These are phyloP conservation scores for Bombus ignitus DNA, from an alignment of 1,140 invertebrate species.

Conservation along the genomic window DNA sequence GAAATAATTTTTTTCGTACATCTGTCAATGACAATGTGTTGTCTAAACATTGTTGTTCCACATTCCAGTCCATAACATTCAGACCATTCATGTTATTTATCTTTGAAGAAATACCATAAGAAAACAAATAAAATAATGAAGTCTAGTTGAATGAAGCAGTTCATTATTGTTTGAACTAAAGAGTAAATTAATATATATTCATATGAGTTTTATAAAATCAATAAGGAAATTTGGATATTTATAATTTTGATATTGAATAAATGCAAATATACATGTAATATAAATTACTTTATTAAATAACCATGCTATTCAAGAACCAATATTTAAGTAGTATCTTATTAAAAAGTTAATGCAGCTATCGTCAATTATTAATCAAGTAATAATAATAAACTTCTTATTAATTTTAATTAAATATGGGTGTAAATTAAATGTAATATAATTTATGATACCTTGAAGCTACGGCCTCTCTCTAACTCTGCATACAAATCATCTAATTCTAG, in stretches of 20 bases:
- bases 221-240: not conserved
- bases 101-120: conserved; percentile 11
- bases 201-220: not conserved
- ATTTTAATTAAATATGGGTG: conserved; percentile 31
- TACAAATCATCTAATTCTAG: conserved; percentile 65
- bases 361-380: conserved; percentile 59
- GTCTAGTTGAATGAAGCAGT: not conserved
- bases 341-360: conserved; percentile 37
- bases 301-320: conserved; percentile 24
- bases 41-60: conserved; percentile 4
- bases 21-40: conserved; percentile 36
- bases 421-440: conserved; percentile 53
- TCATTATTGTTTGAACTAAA: not conserved
- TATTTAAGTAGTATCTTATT: conserved; percentile 21
- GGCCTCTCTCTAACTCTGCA: conserved; percentile 72
- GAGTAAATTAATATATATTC: not conserved
- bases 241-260: conserved; percentile 13
- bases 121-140: not conserved
- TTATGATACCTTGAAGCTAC: conserved; percentile 65
- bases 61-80: conserved; percentile 8
- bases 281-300: conserved; percentile 51
- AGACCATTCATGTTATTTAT: conserved; percentile 25
- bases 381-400: conserved; percentile 65
- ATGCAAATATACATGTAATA: conserved; percentile 26
- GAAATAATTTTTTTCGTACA: conserved; percentile 42